phyloP scores from a whole-genome alignment of 2,888 invertebrate species.

The Nebria salina region DNA sequence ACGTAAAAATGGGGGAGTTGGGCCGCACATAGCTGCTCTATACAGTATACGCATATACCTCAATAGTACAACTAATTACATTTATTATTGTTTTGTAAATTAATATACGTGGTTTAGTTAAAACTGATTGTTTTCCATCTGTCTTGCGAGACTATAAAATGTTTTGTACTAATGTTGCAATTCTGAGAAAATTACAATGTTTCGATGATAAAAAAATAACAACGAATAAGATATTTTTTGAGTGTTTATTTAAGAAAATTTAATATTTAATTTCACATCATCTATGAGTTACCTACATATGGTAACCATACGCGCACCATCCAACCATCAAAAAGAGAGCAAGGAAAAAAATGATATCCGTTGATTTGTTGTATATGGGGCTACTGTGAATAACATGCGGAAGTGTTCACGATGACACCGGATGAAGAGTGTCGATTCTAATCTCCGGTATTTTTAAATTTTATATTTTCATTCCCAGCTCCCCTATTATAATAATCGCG shows the following conservation, averaged over 20 bases:
- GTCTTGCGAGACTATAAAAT: not conserved
- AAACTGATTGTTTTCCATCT: not conserved
- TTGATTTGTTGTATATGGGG: not conserved
- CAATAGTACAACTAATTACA: not conserved
- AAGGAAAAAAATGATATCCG: slow-evolving; percentile 9
- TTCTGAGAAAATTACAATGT: too few relatives aligned
- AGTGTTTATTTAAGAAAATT: not conserved
- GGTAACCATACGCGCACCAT: slow-evolving; percentile 26
- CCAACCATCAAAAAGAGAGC: slow-evolving; percentile 9
- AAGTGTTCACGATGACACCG: slow-evolving; percentile 24
- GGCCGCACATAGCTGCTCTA: not conserved
- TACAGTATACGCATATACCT: not conserved
- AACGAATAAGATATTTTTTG: not conserved
- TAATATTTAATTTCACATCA: not conserved
- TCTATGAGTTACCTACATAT: slow-evolving; percentile 24
- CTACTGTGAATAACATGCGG: not conserved
- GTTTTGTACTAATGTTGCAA: not conserved
- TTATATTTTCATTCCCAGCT: not conserved
- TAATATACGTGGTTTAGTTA: not conserved
- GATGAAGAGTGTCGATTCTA: slow-evolving; percentile 40
- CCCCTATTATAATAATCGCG: slow-evolving; percentile 3
- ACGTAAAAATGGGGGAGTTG: slow-evolving; percentile 27
- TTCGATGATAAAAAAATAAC: not conserved
- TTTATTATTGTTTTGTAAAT: not conserved
- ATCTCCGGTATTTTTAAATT: slow-evolving; percentile 22